Percentiles rank a stretch among this genome's conserved stretches.
These are phyloP conservation scores for Crocodylus rhombifer DNA, from an alignment of 2,797 vertebrate genomes.

Conservation along the genomic window DNA sequence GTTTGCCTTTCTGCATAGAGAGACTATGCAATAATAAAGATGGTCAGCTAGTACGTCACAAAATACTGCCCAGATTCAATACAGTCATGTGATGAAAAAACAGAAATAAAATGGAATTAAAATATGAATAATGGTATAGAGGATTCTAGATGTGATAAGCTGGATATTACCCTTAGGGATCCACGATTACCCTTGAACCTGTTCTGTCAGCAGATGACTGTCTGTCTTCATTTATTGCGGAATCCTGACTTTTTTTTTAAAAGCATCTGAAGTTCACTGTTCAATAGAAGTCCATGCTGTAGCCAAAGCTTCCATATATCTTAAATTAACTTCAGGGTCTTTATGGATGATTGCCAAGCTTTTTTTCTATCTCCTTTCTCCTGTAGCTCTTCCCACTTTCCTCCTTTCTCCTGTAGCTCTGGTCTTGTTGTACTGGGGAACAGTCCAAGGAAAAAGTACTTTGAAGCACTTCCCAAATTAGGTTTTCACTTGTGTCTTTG, in stretches of 20 bases:
- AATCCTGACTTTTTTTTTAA: background rate
- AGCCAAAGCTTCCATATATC: background rate
- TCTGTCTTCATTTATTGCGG: background rate
- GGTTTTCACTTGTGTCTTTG: background rate
- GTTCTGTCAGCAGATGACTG: background rate
- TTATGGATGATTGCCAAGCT: background rate
- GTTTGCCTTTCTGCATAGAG: constrained; percentile 44
- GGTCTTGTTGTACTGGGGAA: background rate
- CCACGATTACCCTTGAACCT: background rate
- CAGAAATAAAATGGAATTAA: background rate
- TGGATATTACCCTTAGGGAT: background rate
- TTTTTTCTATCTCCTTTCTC: background rate
- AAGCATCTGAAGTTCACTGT: background rate
- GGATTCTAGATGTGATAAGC: background rate
- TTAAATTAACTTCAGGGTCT: background rate
- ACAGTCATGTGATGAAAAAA: constrained; percentile 26
- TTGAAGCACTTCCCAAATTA: constrained; percentile 24
- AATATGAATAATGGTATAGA: background rate
- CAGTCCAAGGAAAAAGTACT: constrained; percentile 17
- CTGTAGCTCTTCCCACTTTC: background rate
- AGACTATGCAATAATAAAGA: constrained; percentile 18
- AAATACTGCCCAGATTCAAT: background rate
- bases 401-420: background rate
- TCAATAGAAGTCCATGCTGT: background rate
- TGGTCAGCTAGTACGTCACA: constrained; percentile 2